Evolutionary conservation across 2,113 vertebrate species (phyloP).

Genomic region (Passerina amoena): DNA sequence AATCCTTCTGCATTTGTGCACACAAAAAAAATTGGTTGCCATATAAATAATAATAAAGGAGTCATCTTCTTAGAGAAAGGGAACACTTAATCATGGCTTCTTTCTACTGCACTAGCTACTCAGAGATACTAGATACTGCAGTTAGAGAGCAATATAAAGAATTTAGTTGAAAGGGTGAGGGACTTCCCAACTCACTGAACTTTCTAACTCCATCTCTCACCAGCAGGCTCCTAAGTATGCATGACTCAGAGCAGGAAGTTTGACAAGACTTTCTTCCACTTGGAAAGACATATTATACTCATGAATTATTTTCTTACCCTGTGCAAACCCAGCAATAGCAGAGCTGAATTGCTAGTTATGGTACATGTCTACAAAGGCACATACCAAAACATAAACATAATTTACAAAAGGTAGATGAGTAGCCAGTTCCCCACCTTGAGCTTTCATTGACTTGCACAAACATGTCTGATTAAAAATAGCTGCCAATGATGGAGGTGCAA

Average conservation of each 20-base stretch:
- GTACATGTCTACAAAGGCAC: neutral
- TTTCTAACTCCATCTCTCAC: neutral
- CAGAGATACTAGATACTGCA: neutral
- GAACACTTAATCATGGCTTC: neutral
- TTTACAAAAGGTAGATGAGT: neutral
- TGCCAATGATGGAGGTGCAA: neutral
- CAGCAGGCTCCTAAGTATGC: neutral
- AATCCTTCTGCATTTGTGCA: neutral
- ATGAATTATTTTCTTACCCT: neutral
- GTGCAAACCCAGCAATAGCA: neutral
- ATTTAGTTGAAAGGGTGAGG: neutral
- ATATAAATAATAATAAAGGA: neutral
- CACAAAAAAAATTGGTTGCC: neutral
- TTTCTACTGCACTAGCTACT: neutral
- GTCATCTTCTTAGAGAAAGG: neutral
- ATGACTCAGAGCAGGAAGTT: neutral
- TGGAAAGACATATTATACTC: neutral
- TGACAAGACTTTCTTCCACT: neutral
- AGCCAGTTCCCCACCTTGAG: neutral
- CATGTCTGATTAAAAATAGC: neutral
- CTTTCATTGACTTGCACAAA: neutral
- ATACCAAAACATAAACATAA: neutral
- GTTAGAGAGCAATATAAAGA: neutral
- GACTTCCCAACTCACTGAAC: neutral
- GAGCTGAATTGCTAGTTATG: neutral